Evolutionary conservation across 2,888 invertebrate genomes (phyloP), one percentile per base, ranked within the genome.

Genomic region (Hydroisotoma schaefferi): DNA sequence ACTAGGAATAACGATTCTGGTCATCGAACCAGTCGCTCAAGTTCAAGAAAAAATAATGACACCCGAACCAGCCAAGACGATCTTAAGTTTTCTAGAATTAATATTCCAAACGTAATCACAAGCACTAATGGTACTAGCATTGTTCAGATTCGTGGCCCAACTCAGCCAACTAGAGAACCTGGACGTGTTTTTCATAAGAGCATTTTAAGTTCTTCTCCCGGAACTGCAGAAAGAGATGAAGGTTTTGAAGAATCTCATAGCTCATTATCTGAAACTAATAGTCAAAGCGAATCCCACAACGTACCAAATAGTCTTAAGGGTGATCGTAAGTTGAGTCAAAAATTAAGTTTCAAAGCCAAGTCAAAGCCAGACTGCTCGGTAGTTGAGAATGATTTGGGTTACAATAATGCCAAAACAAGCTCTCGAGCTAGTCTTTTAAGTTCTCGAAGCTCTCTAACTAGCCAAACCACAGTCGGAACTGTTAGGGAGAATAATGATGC

Each of bases 211-310:
- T 65, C 67, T 2, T 70, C 71, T 1, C 63, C 61, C 5, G 70
- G 67, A 2, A 67, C 65, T 40, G 63, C 69, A 22, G 90, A 91
- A 73, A 88, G 90, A 74, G 92, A 92, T 75, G 91, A 92, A 80
- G 91, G 92, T 8, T 92, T 92, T 74, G 91, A 92, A 76, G 92
- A 92, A 78, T 90, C 90, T 0, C 90, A 90, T 74, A 90, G 90
- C 74, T 80, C 91, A 54, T 88, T 90, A 73, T 90, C 90, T 0
- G 90, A 90, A 75, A 90, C 88, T 6, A 85, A 89, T 2, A 90
- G 90, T 47, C 90, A 90, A 73, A 90, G 89, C 44, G 88, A 89
- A 1, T 89, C 65, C 20, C 57, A 52, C 29, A 33, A 55, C 23
- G 55, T 22, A 18, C 18, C 27, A 8, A 37, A 6, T 18, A 10